Evolutionary conservation across 2,797 vertebrate species (phyloP).

Genomic region (Ceyx erithaca): DNA sequence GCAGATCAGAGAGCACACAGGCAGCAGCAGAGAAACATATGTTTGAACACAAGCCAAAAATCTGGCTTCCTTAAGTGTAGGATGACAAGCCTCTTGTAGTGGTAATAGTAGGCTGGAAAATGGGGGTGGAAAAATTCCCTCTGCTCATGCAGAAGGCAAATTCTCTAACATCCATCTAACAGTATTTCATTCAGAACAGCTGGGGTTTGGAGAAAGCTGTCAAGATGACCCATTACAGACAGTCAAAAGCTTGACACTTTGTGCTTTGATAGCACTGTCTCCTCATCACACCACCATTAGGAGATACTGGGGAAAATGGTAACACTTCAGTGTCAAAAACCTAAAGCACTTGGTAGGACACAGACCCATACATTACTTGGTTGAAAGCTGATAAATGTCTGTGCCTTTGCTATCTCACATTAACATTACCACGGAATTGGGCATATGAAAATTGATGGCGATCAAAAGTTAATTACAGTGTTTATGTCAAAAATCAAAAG

Average conservation of each 20-base stretch:
- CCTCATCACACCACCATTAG: neutral
- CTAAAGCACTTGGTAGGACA: neutral
- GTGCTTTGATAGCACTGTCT: neutral
- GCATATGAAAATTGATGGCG: neutral
- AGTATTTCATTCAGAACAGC: slow-evolving; percentile 29
- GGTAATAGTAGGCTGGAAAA: slow-evolving; percentile 52
- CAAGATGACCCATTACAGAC: slow-evolving; percentile 11
- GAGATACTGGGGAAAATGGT: neutral
- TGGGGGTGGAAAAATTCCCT: slow-evolving; percentile 43
- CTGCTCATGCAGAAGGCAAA: slow-evolving; percentile 14
- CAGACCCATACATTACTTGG: neutral
- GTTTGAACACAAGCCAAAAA: slow-evolving; percentile 65
- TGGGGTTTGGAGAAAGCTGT: neutral
- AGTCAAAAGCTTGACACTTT: neutral
- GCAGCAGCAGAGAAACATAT: slow-evolving; percentile 61
- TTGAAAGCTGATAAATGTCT: neutral
- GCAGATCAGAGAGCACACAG: slow-evolving; percentile 45
- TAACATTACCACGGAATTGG: neutral
- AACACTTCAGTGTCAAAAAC: neutral
- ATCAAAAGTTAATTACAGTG: slow-evolving; percentile 30
- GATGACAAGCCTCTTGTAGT: slow-evolving; percentile 59
- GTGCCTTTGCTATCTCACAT: neutral
- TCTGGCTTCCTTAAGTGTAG: slow-evolving; percentile 61
- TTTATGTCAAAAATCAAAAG: slow-evolving; percentile 30
- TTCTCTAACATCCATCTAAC: slow-evolving; percentile 35